Conservation (phyloP, 2,113 vertebrate genomes). For the Thunnus thynnus region DNA sequence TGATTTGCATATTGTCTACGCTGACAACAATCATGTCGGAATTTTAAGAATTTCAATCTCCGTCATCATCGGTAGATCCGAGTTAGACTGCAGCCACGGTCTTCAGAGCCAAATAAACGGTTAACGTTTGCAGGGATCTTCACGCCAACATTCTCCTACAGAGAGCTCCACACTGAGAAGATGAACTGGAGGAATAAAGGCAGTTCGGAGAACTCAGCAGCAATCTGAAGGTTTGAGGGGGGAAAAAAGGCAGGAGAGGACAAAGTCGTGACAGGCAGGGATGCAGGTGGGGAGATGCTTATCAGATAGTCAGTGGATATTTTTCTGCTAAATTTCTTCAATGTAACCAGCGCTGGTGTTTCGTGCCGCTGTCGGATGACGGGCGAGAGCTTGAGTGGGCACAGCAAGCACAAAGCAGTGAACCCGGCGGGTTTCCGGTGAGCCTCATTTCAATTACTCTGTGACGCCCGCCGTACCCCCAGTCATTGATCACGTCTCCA, state of each 20-base stretch:
- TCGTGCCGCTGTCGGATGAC: background rate
- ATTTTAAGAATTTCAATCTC: background rate
- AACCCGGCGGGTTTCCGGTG: slow-evolving; percentile 3
- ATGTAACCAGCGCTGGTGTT: background rate
- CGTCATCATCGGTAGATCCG: background rate
- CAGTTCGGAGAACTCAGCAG: slow-evolving; percentile 34
- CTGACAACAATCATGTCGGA: background rate
- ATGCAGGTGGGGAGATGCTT: background rate
- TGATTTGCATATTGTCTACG: background rate
- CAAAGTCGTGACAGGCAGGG: slow-evolving; percentile 1
- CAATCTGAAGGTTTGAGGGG: slow-evolving; percentile 26
- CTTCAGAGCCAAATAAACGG: slow-evolving; percentile 14
- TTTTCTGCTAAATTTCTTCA: background rate
- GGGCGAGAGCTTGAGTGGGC: slow-evolving; percentile 8
- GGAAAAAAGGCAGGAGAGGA: background rate
- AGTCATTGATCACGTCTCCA: slow-evolving; percentile 53
- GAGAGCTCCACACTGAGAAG: slow-evolving; percentile 47
- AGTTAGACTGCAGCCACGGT: background rate
- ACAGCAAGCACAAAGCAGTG: background rate
- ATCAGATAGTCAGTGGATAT: background rate
- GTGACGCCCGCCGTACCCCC: slow-evolving; percentile 28
- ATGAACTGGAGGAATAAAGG: slow-evolving; percentile 51
- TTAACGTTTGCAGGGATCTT: slow-evolving; percentile 8
- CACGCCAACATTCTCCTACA: slow-evolving; percentile 2
- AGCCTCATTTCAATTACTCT: slow-evolving; percentile 52